These are phyloP conservation scores for human DNA, from an alignment of 2,113 vertebrate species.

Conservation along the genomic window DNA sequence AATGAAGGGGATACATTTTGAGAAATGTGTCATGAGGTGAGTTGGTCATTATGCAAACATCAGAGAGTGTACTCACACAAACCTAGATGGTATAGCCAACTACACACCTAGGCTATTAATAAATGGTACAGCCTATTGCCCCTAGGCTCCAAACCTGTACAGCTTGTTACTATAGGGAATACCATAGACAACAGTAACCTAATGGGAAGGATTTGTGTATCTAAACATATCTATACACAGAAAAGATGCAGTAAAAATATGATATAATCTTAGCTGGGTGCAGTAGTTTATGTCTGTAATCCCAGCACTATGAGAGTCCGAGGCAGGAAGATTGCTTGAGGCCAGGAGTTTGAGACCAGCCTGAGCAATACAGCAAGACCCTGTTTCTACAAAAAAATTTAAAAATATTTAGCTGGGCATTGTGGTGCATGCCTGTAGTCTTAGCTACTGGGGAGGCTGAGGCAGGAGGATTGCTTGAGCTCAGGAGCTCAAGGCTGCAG, in stretches of 20 bases:
- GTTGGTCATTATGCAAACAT: background rate
- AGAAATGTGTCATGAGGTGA: background rate
- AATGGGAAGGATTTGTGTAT: background rate
- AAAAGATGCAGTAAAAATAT: background rate
- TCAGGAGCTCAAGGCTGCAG: too few species aligned
- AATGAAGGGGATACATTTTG: background rate
- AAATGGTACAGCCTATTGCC: background rate
- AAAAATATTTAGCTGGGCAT: too few species aligned
- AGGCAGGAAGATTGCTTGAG: too few species aligned
- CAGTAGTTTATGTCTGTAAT: too few species aligned
- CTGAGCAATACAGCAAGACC: too few species aligned
- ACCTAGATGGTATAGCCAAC: background rate
- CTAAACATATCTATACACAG: background rate
- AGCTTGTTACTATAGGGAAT: background rate
- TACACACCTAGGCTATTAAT: background rate
- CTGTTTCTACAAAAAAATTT: too few species aligned
- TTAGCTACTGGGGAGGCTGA: too few species aligned
- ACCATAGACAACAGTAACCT: background rate
- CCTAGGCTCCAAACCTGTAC: background rate
- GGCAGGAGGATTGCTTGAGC: too few species aligned
- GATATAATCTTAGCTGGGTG: background rate
- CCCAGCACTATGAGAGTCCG: too few species aligned
- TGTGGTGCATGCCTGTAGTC: too few species aligned
- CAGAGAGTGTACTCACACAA: background rate
- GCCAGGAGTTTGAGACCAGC: too few species aligned